phyloP scores from a whole-genome alignment of 2,113 vertebrate genomes.

The Verasper variegatus region DNA sequence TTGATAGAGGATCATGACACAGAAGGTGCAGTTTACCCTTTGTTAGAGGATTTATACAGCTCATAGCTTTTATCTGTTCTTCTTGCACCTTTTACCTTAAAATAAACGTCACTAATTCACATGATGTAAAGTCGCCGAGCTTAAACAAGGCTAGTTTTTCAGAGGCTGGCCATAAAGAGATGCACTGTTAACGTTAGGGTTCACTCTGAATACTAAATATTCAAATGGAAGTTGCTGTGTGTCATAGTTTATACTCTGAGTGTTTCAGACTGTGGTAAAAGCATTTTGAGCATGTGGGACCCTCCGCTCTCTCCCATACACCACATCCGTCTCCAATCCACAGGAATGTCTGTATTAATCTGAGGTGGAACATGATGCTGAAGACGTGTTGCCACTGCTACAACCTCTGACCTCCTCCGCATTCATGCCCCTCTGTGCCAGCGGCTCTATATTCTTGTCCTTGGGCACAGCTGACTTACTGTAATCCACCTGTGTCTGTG shows the following conservation, averaged over 20 bases:
- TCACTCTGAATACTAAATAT: no score
- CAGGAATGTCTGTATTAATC: slow-evolving; percentile 27
- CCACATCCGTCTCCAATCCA: slow-evolving; percentile 2
- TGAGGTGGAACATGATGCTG: slow-evolving; percentile 41
- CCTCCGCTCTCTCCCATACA: not conserved
- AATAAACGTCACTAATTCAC: not conserved
- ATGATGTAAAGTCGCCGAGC: not conserved
- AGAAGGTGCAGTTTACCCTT: not conserved
- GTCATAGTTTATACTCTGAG: not conserved
- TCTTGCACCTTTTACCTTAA: not conserved
- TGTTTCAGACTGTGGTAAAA: not conserved
- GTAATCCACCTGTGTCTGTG: slow-evolving; percentile 54
- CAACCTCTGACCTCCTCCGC: slow-evolving; percentile 43
- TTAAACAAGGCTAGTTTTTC: no score
- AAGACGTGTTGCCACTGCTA: slow-evolving; percentile 33
- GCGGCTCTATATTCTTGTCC: slow-evolving; percentile 37
- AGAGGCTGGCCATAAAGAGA: no score
- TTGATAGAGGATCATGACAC: not conserved
- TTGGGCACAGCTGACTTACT: slow-evolving; percentile 19
- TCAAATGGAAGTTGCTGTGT: not conserved
- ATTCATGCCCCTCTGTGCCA: slow-evolving; percentile 38
- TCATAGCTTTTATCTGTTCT: no score
- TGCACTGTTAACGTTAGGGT: no score
- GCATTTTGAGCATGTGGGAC: slow-evolving; percentile 1
- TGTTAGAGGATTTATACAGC: not conserved